Evolutionary conservation across 2,888 invertebrate species (phyloP).

Genomic region (Volucella inflata): DNA sequence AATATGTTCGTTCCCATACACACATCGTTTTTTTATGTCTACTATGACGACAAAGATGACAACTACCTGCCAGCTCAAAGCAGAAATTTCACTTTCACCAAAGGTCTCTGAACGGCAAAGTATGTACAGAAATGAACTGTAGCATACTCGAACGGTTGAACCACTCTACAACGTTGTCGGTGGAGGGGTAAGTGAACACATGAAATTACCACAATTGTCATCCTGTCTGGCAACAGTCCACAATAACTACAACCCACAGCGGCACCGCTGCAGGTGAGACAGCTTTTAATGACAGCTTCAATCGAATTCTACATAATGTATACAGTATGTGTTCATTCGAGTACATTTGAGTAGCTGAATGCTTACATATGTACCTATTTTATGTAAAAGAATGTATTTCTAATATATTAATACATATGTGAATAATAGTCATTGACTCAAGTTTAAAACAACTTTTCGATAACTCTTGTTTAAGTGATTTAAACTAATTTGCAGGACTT

Average conservation of each 20-base stretch:
- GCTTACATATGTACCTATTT: no score
- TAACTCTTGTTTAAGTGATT: constrained; percentile 51
- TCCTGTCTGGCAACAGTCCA: constrained; percentile 49
- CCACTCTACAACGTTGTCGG: not conserved
- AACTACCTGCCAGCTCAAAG: constrained; percentile 49
- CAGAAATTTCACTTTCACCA: constrained; percentile 72
- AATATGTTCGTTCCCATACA: not conserved
- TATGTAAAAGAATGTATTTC: no score
- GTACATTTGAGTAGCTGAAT: no score
- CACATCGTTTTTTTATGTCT: constrained; percentile 27
- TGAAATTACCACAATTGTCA: constrained; percentile 70
- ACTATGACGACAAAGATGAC: constrained; percentile 22
- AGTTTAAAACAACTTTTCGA: constrained; percentile 40
- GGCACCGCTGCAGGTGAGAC: constrained; percentile 60
- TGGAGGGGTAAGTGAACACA: constrained; percentile 21
- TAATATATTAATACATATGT: not conserved
- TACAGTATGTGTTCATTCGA: constrained; percentile 19
- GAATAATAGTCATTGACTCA: constrained; percentile 60
- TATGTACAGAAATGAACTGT: constrained; percentile 16
- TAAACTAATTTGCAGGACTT: constrained; percentile 54
- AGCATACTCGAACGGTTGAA: not conserved
- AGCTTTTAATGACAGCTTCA: constrained; percentile 44
- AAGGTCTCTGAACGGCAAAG: constrained; percentile 67
- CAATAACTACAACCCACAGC: constrained; percentile 43
- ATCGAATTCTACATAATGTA: constrained; percentile 18